Evolutionary conservation across 2,888 invertebrate genomes (phyloP).

Genomic region (Cosmia trapezina): DNA sequence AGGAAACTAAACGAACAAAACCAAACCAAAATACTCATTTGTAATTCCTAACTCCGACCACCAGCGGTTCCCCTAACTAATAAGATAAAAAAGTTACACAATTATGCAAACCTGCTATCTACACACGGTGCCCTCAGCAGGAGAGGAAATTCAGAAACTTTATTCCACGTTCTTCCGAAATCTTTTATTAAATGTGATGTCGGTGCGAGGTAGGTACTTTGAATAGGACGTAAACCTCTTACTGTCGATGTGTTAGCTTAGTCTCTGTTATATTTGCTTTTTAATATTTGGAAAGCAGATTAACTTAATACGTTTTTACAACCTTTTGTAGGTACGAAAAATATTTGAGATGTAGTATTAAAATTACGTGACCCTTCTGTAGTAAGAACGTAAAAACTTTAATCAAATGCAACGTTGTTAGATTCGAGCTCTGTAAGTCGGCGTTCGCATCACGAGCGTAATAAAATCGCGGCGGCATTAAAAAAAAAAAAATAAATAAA

Average conservation of each 20-base stretch:
- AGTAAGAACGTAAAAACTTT: neutral
- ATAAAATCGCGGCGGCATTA: too few species aligned
- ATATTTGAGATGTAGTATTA: neutral
- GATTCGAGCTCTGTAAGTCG: neutral
- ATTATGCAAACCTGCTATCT: conserved; percentile 13
- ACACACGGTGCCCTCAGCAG: conserved; percentile 17
- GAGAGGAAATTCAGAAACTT: conserved; percentile 62
- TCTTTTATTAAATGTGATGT: conserved; percentile 67
- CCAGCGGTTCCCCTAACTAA: neutral
- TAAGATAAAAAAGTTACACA: conserved; percentile 23
- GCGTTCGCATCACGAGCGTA: too few species aligned
- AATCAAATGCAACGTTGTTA: conserved; percentile 7
- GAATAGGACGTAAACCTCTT: neutral
- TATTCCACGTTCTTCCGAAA: conserved; percentile 58
- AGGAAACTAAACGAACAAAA: neutral
- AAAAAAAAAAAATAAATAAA: too few species aligned
- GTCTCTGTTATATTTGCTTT: conserved; percentile 23
- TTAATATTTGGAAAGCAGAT: neutral
- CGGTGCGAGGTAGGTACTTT: neutral
- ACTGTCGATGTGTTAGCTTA: conserved; percentile 31
- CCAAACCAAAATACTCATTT: conserved; percentile 3
- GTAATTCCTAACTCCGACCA: neutral
- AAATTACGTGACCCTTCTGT: too few species aligned
- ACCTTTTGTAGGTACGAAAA: neutral
- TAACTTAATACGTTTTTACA: neutral